These are phyloP conservation scores for Drosophila leonis DNA, from an alignment of 2,888 invertebrate species.

Conservation along the genomic window DNA sequence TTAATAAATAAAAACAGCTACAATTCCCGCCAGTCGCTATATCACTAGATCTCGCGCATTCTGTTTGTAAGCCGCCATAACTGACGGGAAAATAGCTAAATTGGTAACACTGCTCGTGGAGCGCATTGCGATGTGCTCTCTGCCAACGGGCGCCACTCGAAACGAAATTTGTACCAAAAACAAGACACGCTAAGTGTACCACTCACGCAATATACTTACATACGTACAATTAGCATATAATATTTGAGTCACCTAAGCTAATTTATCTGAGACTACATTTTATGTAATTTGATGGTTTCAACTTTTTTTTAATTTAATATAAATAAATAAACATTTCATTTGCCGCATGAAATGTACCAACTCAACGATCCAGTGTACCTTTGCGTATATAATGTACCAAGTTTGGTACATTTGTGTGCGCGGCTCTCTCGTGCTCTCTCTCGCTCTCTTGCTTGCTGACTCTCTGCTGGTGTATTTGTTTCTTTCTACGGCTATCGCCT, in stretches of 20 bases:
- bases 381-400: not conserved
- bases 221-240: not conserved
- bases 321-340: not conserved
- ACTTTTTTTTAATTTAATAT: not conserved
- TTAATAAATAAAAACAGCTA: no score
- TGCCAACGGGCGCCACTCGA: not conserved
- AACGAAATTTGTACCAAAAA: conserved; percentile 2
- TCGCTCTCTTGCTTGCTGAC: not conserved
- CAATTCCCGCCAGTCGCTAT: no score
- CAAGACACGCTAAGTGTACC: conserved; percentile 8
- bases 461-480: conserved; percentile 14
- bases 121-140: conserved; percentile 3
- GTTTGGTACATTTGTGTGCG: not conserved
- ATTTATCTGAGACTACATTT: not conserved
- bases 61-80: no score
- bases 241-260: not conserved
- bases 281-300: not conserved
- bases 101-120: not conserved
- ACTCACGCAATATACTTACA: not conserved
- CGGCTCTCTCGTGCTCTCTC: not conserved
- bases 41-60: no score
- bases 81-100: no score
- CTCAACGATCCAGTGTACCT: not conserved
- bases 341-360: not conserved
- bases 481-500: conserved; percentile 32